Percentiles rank a stretch among this genome's conserved stretches.
These are phyloP conservation scores for Lochmaea capreae DNA, from an alignment of 2,888 invertebrate species.

Conservation along the genomic window DNA sequence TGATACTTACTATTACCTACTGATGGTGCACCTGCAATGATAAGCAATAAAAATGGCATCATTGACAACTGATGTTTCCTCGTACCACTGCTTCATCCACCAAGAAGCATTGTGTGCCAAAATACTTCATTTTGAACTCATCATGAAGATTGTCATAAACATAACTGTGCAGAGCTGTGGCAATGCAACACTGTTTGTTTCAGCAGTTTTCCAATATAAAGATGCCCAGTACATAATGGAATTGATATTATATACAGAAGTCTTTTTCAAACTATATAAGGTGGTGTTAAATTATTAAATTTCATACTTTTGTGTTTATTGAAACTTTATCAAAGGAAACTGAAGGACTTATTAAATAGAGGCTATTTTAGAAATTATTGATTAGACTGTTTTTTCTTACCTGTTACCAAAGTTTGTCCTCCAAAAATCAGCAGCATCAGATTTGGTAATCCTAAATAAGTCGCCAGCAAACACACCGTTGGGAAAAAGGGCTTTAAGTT, in stretches of 20 bases:
- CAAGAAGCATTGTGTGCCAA: too few species aligned
- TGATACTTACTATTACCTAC: too few species aligned
- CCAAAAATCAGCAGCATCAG: constrained; percentile 99
- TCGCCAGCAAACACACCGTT: constrained; percentile 96
- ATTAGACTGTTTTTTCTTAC: constrained; percentile 68
- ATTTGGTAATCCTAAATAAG: constrained; percentile 98
- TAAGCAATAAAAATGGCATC: too few species aligned
- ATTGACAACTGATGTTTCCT: not conserved
- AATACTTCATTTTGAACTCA: too few species aligned
- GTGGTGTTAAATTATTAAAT: too few species aligned
- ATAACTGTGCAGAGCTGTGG: not conserved
- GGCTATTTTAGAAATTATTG: not conserved
- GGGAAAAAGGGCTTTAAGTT: constrained; percentile 98
- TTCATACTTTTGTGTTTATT: not conserved
- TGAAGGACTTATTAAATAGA: not conserved
- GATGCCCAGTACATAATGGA: not conserved
- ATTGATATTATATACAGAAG: too few species aligned
- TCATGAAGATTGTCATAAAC: too few species aligned
- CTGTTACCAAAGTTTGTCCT: constrained; percentile 95
- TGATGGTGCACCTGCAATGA: too few species aligned
- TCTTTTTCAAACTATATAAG: too few species aligned
- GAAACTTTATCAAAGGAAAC: not conserved
- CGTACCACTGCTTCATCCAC: not conserved
- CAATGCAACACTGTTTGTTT: too few species aligned
- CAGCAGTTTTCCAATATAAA: constrained; percentile 49